Evolutionary conservation across 2,797 vertebrate species (phyloP), one percentile per base, ranked within the genome.

Genomic region (Notoglanidium macrostoma): DNA sequence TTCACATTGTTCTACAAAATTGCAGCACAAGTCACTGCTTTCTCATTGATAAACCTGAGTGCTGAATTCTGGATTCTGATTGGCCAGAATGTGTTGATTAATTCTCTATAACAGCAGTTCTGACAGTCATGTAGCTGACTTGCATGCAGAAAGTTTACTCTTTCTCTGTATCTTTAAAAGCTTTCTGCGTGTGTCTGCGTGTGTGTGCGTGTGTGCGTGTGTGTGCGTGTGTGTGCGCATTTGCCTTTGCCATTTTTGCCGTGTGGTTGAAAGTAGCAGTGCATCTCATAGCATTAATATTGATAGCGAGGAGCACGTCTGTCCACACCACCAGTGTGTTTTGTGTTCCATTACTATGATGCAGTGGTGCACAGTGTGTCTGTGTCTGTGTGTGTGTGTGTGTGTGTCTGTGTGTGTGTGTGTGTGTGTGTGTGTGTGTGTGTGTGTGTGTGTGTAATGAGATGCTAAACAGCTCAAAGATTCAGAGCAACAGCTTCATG

Each of bases 281-380:
- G 46, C 73, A 51, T 26, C 73, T 54, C 73, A 29, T n/a, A 29
- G 49, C 73, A 78, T 78, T 78, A 57, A 78, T 78, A 78, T 78
- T 78, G n/a, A 78, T 78, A 23, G 76, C 12, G 51, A 9, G 15
- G 17, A 78, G 76, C 10, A 29, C 7, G 11, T 57, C n/a, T 55
- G 76, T 78, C 76, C 54, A 57, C 76, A 78, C 15, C 74, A 77
- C 76, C 51, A 21, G 76, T 78, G 29, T 23, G 77, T 79, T 57
- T 40, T 57, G 29, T 54, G 46, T 54, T 29, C 49, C 46, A 29
- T 54, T 46, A 76, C 29, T 35, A 40, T 57, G 54, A 79, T 35
- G 77, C 29, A 55, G 76, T 78, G 74, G 12, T 29, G 26, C 23
- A 26, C 23, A 26, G 21, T 46, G 21, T 74, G 72, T 74, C 44